phyloP scores from a whole-genome alignment of 1,140 invertebrate genomes.

The Drosophila jambulina region DNA sequence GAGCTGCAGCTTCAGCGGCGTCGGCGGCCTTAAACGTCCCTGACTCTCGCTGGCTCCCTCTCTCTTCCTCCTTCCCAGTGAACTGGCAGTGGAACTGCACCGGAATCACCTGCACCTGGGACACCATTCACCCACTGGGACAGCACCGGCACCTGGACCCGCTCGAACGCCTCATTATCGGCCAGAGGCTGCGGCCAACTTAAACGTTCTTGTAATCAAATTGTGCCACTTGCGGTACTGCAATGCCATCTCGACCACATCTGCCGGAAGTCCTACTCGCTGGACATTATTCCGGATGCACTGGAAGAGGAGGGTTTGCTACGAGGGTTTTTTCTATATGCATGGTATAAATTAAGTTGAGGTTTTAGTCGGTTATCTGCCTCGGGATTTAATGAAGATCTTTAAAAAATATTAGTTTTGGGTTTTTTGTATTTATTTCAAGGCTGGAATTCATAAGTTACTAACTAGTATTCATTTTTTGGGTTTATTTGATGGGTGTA shows the following conservation, averaged over 20 bases:
- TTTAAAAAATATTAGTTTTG: not conserved
- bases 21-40: constrained; percentile 42
- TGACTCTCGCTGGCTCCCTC: constrained; percentile 13
- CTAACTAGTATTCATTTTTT: not conserved
- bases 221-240: constrained; percentile 67
- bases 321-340: not conserved
- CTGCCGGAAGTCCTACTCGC: constrained; percentile 13
- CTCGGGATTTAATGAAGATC: not conserved
- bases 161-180: constrained; percentile 57
- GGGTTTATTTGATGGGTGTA: not conserved
- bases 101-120: constrained; percentile 2
- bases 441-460: not conserved
- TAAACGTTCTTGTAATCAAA: constrained; percentile 76
- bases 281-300: constrained; percentile 9
- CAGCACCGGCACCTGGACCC: not conserved
- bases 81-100: constrained; percentile 34
- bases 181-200: constrained; percentile 52
- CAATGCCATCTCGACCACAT: constrained; percentile 28
- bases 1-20: constrained; percentile 11
- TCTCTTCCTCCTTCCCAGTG: constrained; percentile 31
- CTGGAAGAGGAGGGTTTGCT: not conserved
- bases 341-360: not conserved
- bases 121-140: not conserved
- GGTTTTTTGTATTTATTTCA: not conserved
- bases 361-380: not conserved